Evolutionary conservation across 2,113 vertebrate genomes (phyloP), one percentile per base, ranked within the genome.

Genomic region (Macaca nemestrina): DNA sequence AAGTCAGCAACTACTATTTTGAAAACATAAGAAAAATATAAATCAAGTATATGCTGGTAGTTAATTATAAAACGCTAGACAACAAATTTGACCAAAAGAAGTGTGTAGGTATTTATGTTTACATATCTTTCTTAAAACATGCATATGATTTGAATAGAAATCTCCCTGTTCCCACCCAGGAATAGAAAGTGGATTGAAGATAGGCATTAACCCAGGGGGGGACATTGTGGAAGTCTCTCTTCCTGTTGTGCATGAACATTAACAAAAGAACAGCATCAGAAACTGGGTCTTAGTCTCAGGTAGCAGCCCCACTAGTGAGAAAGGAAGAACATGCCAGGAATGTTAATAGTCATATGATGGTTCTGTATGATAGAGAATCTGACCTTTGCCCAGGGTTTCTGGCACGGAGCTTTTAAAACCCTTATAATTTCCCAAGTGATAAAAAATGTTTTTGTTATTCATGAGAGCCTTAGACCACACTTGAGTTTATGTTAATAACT

Each of bases 41-140:
- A 93, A 78, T 48, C 23, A 59, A 93, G 88, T 55, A 12, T 25
- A 30, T 61, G 55, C 64, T n/a, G 55, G 12, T 25, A 73, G 55
- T 50, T 79, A 80, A 96, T 89, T 55, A 85, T 81, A 86, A 89
- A 94, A 81, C 25, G 75, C 40, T 10, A 52, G 93, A 17, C 16
- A 32, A 43, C 80, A 81, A 78, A 81, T 89, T 93, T 85, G 48
- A 93, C 22, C 57, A 59, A 73, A 43, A 55, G 32, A 88, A 76
- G 5, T n/a, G 30, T 61, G 35, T 30, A 0, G 59, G 32, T 61
- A 18, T 40, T 17, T 18, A 2, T 70, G 5, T 83, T 93, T 64
- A 57, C 50, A 32, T 10, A 55, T n/a, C 18, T 94, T 85, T 59
- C 67, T 25, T 45, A 92, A 92, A 79, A 32, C 84, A 25, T 25